phyloP scores from a whole-genome alignment of 1,140 invertebrate genomes.

The Bombyx mori region DNA sequence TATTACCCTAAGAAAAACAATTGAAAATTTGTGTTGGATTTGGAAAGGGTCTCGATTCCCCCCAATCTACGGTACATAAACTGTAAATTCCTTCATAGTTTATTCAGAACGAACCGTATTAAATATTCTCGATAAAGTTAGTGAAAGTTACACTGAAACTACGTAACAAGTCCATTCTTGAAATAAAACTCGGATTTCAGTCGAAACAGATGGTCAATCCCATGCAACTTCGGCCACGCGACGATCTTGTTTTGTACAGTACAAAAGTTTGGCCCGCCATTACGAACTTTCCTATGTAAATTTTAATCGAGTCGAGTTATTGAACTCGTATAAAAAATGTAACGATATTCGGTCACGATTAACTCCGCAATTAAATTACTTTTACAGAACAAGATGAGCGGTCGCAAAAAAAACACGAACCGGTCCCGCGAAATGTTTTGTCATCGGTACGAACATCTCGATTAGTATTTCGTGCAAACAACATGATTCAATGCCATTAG shows the following conservation, averaged over 20 bases:
- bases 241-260: slow-evolving; percentile 19
- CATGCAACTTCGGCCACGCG: slow-evolving; percentile 26
- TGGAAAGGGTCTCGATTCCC: no score
- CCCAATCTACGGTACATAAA: no score
- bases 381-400: neutral
- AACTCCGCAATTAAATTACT: neutral
- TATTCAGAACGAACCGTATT: no score
- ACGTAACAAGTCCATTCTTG: no score
- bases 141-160: no score
- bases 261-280: slow-evolving; percentile 27
- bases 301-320: slow-evolving; percentile 6
- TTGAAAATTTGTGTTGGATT: no score
- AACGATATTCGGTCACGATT: neutral
- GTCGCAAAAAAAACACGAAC: neutral
- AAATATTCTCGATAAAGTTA: no score
- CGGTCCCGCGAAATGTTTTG: slow-evolving; percentile 6
- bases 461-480: slow-evolving; percentile 25
- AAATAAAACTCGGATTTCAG: neutral
- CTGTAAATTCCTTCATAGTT: no score
- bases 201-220: slow-evolving; percentile 17
- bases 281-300: slow-evolving; percentile 37
- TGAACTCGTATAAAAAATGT: slow-evolving; percentile 2
- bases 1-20: no score
- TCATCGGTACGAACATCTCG: slow-evolving; percentile 19
- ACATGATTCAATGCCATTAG: slow-evolving; percentile 32